These are phyloP conservation scores for Burhinus bistriatus DNA, from an alignment of 2,113 vertebrate species.

Conservation along the genomic window DNA sequence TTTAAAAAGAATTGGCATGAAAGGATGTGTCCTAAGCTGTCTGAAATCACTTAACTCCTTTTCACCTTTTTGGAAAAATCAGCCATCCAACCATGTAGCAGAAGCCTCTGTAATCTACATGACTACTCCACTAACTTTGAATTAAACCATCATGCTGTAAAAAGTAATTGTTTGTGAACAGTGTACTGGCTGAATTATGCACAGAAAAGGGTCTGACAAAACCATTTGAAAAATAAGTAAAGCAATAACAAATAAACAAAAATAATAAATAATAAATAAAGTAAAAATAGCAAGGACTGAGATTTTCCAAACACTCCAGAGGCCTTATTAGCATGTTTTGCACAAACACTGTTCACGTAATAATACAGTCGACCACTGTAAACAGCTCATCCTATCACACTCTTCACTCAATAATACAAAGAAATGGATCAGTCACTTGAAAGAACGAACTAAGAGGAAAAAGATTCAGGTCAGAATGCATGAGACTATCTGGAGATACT, in stretches of 20 bases:
- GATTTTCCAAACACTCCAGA: not conserved
- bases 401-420: not conserved
- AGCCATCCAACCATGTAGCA: not conserved
- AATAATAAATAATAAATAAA: not conserved
- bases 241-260: not conserved
- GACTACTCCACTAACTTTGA: not conserved
- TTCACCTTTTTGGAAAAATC: not conserved
- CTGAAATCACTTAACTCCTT: not conserved
- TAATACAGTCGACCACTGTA: not conserved
- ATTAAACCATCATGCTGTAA: not conserved
- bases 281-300: not conserved
- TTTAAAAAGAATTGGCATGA: not conserved
- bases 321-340: not conserved
- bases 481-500: not conserved
- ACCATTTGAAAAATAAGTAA: not conserved
- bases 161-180: not conserved
- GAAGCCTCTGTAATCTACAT: not conserved
- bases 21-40: not conserved
- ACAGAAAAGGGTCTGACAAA: not conserved
- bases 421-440: not conserved
- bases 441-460: not conserved
- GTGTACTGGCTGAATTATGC: not conserved
- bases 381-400: not conserved
- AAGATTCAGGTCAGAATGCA: not conserved
- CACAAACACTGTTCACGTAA: not conserved